Conservation (phyloP, 2,888 invertebrate genomes). For the Cyclophora albipunctata region DNA sequence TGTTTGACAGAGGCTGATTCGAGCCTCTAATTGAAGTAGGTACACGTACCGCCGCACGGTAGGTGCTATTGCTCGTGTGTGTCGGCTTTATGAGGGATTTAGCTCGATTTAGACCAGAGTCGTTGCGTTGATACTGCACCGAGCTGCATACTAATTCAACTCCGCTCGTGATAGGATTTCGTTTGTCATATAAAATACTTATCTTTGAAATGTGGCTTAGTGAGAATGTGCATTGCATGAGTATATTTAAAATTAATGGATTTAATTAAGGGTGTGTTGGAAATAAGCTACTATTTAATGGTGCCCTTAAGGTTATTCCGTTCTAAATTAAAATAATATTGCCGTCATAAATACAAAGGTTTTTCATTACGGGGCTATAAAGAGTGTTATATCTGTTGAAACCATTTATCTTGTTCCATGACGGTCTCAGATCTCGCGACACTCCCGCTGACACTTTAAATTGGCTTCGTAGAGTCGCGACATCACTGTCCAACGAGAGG, state of each 20-base stretch:
- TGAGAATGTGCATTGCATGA: too few species aligned
- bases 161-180: not conserved
- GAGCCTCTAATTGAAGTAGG: conserved; percentile 10
- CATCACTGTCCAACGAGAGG: not conserved
- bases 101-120: not conserved
- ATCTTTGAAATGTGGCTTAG: not conserved
- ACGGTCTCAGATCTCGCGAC: not conserved
- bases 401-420: not conserved
- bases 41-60: too few species aligned
- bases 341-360: not conserved
- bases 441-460: conserved; percentile 12
- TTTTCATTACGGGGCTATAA: not conserved
- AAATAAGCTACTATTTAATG: not conserved
- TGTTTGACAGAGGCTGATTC: conserved; percentile 16
- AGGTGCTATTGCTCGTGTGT: conserved; percentile 1
- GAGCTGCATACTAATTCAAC: not conserved
- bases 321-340: not conserved
- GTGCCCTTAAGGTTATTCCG: too few species aligned
- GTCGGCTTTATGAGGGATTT: not conserved
- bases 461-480: conserved; percentile 10
- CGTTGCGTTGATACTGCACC: not conserved
- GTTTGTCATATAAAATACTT: not conserved
- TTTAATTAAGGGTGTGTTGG: not conserved
- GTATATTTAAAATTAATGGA: not conserved
- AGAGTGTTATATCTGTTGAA: not conserved